Evolutionary conservation across 2,797 vertebrate species (phyloP), one percentile per base, ranked within the genome.

Genomic region (Gila robusta): DNA sequence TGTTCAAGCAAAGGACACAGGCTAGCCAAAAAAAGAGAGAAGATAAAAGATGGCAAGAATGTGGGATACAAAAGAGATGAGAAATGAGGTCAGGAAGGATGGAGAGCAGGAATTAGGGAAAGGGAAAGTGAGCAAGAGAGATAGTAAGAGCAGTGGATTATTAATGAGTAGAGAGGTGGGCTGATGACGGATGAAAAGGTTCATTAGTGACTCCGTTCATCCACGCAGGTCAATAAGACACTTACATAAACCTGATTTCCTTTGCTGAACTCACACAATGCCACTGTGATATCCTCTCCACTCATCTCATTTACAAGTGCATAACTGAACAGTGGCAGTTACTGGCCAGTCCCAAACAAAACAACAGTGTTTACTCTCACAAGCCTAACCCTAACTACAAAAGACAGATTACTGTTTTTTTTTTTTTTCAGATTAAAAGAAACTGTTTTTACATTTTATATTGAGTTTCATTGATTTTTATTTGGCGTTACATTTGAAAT

Each of bases 101-200:
- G 54, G 81, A 62, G 81, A 82, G 39, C 90, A 90, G 90, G 92
- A 90, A 92, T 90, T 35, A 6, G 41, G n/a, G 12, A n/a, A 35
- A 69, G 32, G 32, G 17, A 71, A 64, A 47, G 76, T 9, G 54
- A 66, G 64, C 32, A 28, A 64, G 47, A 71, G 54, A 67, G 44
- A 88, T 84, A 86, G 67, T 37, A 86, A 91, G 47, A 54, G 39
- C 5, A 87, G 91, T 84, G 88, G 87, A 92, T 93, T 91, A 92
- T 91, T 93, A 91, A 81, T 92, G 52, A 92, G 88, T 91, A 90
- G 90, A 89, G 73, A 84, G 88, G 87, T 90, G 85, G 79, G 87
- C 70, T 83, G 88, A 93, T 90, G 92, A 69, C 0, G 2, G 32
- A 78, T 37, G 35, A 69, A 67, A 19, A 6, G 0, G 59, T 52